Evolutionary conservation across 2,888 invertebrate species (phyloP).

Genomic region (Campoletis raptor): DNA sequence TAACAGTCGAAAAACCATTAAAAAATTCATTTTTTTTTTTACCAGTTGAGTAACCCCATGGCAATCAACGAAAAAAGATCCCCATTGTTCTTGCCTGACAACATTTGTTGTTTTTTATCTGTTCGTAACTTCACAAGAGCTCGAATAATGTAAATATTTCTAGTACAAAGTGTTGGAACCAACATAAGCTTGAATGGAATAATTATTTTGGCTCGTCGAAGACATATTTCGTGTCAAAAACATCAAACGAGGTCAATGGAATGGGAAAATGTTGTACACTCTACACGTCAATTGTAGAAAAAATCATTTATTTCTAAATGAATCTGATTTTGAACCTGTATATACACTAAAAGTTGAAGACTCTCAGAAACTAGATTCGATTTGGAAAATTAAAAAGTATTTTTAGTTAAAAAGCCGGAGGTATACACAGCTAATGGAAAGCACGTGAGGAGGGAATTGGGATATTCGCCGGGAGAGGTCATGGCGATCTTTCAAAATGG

Average conservation of each 20-base stretch:
- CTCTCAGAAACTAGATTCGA: background rate
- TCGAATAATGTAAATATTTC: background rate
- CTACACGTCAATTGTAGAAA: no score
- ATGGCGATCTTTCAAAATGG: slow-evolving; percentile 74
- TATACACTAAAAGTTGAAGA: background rate
- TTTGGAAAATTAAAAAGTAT: background rate
- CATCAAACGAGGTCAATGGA: background rate
- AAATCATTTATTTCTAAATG: background rate
- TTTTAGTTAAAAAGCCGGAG: background rate
- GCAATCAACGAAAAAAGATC: background rate
- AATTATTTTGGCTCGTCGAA: background rate
- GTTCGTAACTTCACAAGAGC: background rate
- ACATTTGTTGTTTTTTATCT: background rate
- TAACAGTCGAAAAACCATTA: background rate
- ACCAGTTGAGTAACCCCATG: background rate
- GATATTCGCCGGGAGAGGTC: slow-evolving; percentile 68
- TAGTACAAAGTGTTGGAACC: background rate
- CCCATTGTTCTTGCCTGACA: background rate
- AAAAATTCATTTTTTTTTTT: background rate
- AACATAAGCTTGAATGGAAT: background rate
- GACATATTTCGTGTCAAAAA: background rate
- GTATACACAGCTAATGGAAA: background rate
- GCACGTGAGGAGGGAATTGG: slow-evolving; percentile 68
- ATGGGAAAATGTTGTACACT: background rate
- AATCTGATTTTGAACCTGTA: background rate